phyloP scores from a whole-genome alignment of 2,888 invertebrate species.

The Caenorhabditis imperialis region DNA sequence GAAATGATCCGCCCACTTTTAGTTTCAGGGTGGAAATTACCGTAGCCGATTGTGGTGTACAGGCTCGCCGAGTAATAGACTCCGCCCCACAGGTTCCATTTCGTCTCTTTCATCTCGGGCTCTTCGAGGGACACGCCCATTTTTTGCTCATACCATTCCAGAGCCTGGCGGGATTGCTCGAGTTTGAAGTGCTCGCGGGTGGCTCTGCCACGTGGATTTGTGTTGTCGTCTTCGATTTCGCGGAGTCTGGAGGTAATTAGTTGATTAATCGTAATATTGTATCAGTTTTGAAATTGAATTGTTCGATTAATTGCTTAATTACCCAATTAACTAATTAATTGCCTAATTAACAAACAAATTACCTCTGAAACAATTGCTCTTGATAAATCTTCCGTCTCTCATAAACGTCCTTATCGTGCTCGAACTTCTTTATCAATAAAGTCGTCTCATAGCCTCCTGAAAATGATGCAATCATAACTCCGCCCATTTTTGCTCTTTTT shows the following conservation, averaged over 20 bases:
- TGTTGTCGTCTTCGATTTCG: slow-evolving; percentile 56
- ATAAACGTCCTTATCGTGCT: slow-evolving; percentile 63
- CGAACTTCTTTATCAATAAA: slow-evolving; percentile 57
- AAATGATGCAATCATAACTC: slow-evolving; percentile 14
- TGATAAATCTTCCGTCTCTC: slow-evolving; percentile 63
- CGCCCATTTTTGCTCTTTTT: too few relatives aligned
- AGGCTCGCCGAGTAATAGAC: slow-evolving; percentile 70
- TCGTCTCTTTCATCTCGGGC: slow-evolving; percentile 61
- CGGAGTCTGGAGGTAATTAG: slow-evolving; percentile 47
- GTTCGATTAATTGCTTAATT: slow-evolving; percentile 16
- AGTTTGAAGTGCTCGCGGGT: slow-evolving; percentile 44
- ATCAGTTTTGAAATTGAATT: slow-evolving; percentile 2
- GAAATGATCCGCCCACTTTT: slow-evolving; percentile 66
- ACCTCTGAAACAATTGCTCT: slow-evolving; percentile 65
- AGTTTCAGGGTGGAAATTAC: slow-evolving; percentile 66
- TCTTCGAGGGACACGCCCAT: slow-evolving; percentile 56
- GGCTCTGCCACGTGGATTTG: slow-evolving; percentile 33
- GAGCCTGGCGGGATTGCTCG: slow-evolving; percentile 54
- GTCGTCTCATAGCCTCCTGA: slow-evolving; percentile 66
- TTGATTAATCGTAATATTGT: slow-evolving; percentile 2
- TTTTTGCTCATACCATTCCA: slow-evolving; percentile 66
- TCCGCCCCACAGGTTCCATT: slow-evolving; percentile 71
- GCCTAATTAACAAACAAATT: background rate
- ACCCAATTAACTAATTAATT: slow-evolving; percentile 14
- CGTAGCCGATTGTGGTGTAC: slow-evolving; percentile 73